Evolutionary conservation across 2,797 vertebrate species (phyloP).

Genomic region (Phrynocephalus vlangalii): DNA sequence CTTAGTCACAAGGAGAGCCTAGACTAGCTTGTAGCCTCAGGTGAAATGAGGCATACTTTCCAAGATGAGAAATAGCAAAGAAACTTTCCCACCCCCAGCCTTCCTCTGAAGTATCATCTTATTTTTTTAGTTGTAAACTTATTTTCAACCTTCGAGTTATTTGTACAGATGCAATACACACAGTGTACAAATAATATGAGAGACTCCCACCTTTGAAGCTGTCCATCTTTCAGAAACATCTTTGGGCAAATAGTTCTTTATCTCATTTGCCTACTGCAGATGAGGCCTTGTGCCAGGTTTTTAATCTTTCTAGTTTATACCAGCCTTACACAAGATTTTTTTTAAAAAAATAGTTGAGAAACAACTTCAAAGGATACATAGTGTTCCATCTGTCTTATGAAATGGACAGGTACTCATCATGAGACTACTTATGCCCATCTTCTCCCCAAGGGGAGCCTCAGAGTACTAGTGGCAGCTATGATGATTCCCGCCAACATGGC

Average conservation of each 20-base stretch:
- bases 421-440: no score
- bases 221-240: background rate
- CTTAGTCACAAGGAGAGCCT: conserved; percentile 60
- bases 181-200: background rate
- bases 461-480: no score
- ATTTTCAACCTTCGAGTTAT: conserved; percentile 2
- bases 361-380: background rate
- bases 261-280: background rate
- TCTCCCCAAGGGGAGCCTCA: no score
- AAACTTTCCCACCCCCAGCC: background rate
- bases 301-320: background rate
- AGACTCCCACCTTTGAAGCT: background rate
- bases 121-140: background rate
- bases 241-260: background rate
- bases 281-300: background rate
- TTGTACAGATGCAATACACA: conserved; percentile 10
- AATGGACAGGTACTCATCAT: no score
- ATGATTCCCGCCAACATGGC: no score
- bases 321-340: background rate
- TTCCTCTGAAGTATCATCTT: background rate
- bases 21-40: conserved; percentile 53
- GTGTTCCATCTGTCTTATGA: background rate
- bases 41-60: conserved; percentile 56
- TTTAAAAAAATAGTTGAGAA: conserved; percentile 18
- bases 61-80: conserved; percentile 44